Evolutionary conservation across 2,888 invertebrate genomes (phyloP), one percentile per base, ranked within the genome.

Genomic region (Neria commutata): DNA sequence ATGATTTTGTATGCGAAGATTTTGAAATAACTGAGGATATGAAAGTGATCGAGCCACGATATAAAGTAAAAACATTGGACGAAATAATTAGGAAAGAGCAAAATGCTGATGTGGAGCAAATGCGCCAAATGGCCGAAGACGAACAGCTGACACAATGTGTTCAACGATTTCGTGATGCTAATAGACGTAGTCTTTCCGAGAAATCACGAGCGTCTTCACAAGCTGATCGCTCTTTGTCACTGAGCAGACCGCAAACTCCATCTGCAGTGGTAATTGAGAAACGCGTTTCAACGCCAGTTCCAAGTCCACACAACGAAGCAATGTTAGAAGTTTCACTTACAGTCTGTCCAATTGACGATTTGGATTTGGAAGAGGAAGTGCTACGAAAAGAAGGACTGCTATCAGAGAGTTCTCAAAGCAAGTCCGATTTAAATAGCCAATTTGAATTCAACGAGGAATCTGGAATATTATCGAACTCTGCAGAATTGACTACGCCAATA

Each of bases 1-100:
- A 92, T 69, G 92, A 91, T 69, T 87, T 90, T 58, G 86, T 87
- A 64, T 88, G 87, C 73, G 89, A 90, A 72, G 83, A 83, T 33
- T 80, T 83, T 46, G 80, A 81, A 64, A 81, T 81, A 47, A 81
- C 81, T 2, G 79, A 77, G 26, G 81, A 82, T 42, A 81, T 81
- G 79, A 76, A 76, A 49, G 64, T 80, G 19, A 81, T 82, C 16
- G 81, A 79, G 34, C 81, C 81, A 0, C 72, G 79, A 25, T 4
- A 4, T 6, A 3, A 40, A 23, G 58, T 67, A 1, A 78, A 74
- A 59, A 81, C 81, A 0, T 60, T 83, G 14, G 81, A 81, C 50
- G 81, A 83, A 56, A 67, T 82, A 76, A 74, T 56, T 79, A 80
- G 26, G 56, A 76, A 74, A 56, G 80, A 80, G 26, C 76, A 78